Evolutionary conservation across 2,113 vertebrate species (phyloP).

Genomic region (Pangasianodon hypophthalmus): DNA sequence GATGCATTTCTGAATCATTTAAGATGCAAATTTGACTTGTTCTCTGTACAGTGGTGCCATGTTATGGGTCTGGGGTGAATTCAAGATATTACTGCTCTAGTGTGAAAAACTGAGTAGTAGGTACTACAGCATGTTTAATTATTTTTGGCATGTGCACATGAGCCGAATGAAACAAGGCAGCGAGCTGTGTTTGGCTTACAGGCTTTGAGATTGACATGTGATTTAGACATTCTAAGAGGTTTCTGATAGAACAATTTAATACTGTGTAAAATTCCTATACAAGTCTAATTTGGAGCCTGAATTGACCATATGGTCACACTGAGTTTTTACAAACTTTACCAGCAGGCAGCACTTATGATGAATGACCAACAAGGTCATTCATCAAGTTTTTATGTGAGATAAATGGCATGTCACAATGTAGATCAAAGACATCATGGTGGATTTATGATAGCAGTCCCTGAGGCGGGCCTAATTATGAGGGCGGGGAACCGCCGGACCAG

Average conservation of each 20-base stretch:
- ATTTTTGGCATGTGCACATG: not conserved
- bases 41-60: not conserved
- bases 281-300: constrained; percentile 15
- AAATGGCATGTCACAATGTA: constrained; percentile 43
- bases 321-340: constrained; percentile 37
- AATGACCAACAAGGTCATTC: constrained; percentile 26
- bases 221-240: not conserved
- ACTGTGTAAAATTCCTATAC: not conserved
- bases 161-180: not conserved
- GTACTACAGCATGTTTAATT: not conserved
- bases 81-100: not conserved
- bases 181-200: not conserved
- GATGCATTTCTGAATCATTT: not conserved
- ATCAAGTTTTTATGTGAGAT: constrained; percentile 37
- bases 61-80: not conserved
- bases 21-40: not conserved
- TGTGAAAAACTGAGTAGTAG: not conserved
- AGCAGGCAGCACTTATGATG: constrained; percentile 41
- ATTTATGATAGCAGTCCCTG: constrained; percentile 52
- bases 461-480: constrained; percentile 49
- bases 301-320: constrained; percentile 16
- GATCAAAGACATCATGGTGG: constrained; percentile 46
- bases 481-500: constrained; percentile 42
- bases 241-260: not conserved
- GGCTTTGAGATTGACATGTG: not conserved